Percentiles rank a stretch among this genome's conserved stretches.
phyloP scores from a whole-genome alignment of 2,113 vertebrate genomes.

The Sitta europaea region DNA sequence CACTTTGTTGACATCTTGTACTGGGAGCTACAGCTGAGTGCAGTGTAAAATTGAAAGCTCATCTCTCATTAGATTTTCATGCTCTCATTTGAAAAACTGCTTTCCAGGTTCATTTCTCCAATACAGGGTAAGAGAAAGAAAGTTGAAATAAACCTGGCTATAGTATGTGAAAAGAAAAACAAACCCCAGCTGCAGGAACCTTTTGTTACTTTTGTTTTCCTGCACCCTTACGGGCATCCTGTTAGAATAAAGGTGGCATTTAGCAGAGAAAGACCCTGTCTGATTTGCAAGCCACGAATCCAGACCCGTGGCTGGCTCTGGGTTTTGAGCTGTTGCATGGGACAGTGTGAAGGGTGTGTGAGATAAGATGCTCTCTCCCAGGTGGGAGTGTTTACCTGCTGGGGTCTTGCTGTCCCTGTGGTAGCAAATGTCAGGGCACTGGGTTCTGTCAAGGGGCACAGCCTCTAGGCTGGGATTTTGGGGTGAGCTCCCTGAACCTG shows the following conservation, averaged over 20 bases:
- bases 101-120: neutral
- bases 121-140: neutral
- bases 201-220: neutral
- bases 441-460: rapidly evolving
- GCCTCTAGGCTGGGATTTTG: neutral
- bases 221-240: neutral
- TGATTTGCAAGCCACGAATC: neutral
- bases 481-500: neutral
- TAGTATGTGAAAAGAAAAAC: neutral
- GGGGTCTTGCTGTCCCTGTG: neutral
- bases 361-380: neutral
- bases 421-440: neutral
- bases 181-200: neutral
- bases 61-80: constrained; percentile 39
- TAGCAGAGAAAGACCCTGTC: neutral
- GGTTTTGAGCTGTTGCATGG: neutral
- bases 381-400: neutral
- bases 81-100: neutral
- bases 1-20: constrained; percentile 66
- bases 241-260: neutral
- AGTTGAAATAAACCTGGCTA: neutral
- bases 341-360: neutral
- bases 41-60: constrained; percentile 35
- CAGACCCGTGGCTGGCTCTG: neutral
- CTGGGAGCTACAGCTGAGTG: neutral